These are phyloP conservation scores for Scaptomyza reducta DNA, from an alignment of 2,888 invertebrate species.

Conservation along the genomic window DNA sequence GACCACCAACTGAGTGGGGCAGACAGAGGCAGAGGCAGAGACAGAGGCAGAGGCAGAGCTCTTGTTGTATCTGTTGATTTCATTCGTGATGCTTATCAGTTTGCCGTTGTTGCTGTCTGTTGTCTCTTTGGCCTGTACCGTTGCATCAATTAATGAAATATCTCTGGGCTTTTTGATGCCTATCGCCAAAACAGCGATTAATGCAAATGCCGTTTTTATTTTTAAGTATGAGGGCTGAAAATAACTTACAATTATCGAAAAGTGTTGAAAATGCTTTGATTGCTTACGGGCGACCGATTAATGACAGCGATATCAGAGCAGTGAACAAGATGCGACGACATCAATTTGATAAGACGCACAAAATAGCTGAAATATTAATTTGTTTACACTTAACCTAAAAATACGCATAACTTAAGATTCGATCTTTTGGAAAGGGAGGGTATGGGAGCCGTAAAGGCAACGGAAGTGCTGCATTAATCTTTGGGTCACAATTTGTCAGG, in stretches of 20 bases:
- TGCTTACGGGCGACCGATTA: constrained; percentile 47
- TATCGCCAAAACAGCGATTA: constrained; percentile 70
- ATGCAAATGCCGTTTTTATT: constrained; percentile 62
- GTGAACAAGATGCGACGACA: constrained; percentile 35
- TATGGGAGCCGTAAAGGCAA: constrained; percentile 8
- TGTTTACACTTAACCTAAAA: constrained; percentile 61
- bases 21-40: not conserved
- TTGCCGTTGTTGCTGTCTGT: not conserved
- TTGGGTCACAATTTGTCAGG: constrained; percentile 63
- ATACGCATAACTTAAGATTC: constrained; percentile 44
- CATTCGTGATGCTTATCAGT: constrained; percentile 67
- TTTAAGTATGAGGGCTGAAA: constrained; percentile 26
- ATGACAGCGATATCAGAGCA: constrained; percentile 33
- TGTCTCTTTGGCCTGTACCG: constrained; percentile 38
- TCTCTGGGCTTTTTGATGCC: constrained; percentile 43
- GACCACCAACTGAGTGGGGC: constrained; percentile 69
- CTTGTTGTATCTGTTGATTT: constrained; percentile 50
- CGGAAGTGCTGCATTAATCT: constrained; percentile 76
- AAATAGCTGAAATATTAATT: constrained; percentile 67
- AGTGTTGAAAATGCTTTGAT: constrained; percentile 74
- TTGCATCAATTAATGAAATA: constrained; percentile 73
- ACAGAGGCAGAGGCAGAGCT: constrained; percentile 15
- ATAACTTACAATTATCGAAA: constrained; percentile 76
- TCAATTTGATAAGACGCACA: constrained; percentile 41
- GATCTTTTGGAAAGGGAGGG: not conserved